Evolutionary conservation across 2,113 vertebrate genomes (phyloP), one percentile per base, ranked within the genome.

Genomic region (Protobothrops mucrosquamatus): DNA sequence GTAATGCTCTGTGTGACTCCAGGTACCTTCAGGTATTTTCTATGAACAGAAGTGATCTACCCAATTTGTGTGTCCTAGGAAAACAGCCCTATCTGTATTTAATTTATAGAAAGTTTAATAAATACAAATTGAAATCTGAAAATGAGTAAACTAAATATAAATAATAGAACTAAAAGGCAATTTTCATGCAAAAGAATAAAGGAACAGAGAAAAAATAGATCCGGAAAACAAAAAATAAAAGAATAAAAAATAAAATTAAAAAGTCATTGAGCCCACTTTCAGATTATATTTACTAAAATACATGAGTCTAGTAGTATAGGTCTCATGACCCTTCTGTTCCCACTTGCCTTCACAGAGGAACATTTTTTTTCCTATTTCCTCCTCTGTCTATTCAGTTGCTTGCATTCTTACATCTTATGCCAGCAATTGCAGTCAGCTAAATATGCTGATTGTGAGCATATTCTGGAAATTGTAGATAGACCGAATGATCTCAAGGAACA

Each of bases 361-460:
- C 86, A 94, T 95, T 94, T 95, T 74, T 57, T 12, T 4, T 1
- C n/a, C 94, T 89, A 93, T 94, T 94, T 96, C 94, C 94, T 93
- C n/a, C n/a, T 51, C 12, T 57, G 88, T 94, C 1, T 0, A 89
- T 93, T 74, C 91, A 64, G 81, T 89, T 94, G 64, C 95, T 94
- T 94, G 88, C 94, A 94, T 96, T 96, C 95, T 96, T 96, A 93
- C 88, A 5, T 94, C 95, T 96, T 29, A 88, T 92, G 96, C 89
- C 90, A 88, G 92, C 91, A 22, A 93, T 29, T 93, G 93, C 57
- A 94, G 92, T 88, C 88, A 94, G 95, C 93, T 94, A 94, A 95
- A n/a, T 95, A 94, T 61, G 88, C 92, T 93, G 7, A 92, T 93
- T 91, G 91, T 95, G 93, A 94, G 85, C 93, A 43, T 92, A 86